Evolutionary conservation across 2,113 vertebrate genomes (phyloP).

Genomic region (Heterotis niloticus): DNA sequence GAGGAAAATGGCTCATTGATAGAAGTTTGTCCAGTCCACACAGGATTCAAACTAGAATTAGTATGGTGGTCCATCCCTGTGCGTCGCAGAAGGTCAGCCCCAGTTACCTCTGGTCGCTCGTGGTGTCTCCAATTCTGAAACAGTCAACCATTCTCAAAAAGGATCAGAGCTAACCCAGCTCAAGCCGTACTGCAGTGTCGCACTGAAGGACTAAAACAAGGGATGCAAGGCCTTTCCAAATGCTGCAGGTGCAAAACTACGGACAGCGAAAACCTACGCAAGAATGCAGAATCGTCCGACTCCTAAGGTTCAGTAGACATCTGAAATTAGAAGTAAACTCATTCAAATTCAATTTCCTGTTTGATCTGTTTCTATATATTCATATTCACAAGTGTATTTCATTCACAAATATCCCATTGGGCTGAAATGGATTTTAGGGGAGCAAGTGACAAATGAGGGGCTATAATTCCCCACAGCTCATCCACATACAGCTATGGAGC

Average conservation of each 20-base stretch:
- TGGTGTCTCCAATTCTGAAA: neutral
- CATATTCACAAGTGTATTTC: neutral
- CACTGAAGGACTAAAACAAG: neutral
- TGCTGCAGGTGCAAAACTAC: neutral
- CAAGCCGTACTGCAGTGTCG: neutral
- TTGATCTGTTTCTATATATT: neutral
- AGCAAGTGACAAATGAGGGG: neutral
- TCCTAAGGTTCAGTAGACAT: too few species aligned
- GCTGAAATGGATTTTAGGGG: neutral
- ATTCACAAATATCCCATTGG: constrained; percentile 12
- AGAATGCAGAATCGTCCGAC: too few species aligned
- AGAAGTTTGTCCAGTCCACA: neutral
- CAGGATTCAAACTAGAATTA: neutral
- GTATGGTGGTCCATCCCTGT: neutral
- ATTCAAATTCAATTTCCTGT: neutral
- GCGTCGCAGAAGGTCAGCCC: neutral
- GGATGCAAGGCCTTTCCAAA: neutral
- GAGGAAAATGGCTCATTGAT: neutral
- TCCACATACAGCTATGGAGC: too few species aligned
- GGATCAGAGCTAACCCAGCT: neutral
- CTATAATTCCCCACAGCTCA: too few species aligned
- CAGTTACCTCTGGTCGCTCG: neutral
- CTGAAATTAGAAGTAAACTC: neutral
- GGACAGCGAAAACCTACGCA: too few species aligned
- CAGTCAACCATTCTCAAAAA: neutral